Evolutionary conservation across 2,797 vertebrate genomes (phyloP), one percentile per base, ranked within the genome.

Genomic region (Dendrocincla fuliginosa): DNA sequence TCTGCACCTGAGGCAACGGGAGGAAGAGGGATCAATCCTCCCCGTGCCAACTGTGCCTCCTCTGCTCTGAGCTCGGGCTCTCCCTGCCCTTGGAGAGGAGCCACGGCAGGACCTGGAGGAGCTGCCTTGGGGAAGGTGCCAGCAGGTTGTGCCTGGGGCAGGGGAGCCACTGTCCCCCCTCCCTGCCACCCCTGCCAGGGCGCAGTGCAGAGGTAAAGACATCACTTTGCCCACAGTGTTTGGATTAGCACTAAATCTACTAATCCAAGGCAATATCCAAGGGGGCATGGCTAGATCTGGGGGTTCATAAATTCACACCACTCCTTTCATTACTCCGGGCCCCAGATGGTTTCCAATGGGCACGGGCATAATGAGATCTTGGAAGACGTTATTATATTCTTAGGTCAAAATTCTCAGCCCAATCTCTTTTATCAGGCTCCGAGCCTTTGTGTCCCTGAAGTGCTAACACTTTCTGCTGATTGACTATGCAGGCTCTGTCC

Each of bases 341-440:
- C 95, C 95, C 96, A 96, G 97, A 97, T 97, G 97, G 86, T 84
- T 91, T 97, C 74, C 49, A 96, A 94, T 94, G 91, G 93, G 82
- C 84, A 95, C 4, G 59, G 70, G 59, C 69, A 95, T 97, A 97
- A 97, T 97, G 94, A 98, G 92, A 97, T 97, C 93, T 96, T 95
- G 88, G 90, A 97, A 98, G 86, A 96, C 61, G 68, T 97, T 95
- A 97, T 97, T 97, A 96, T 96, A 96, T 93, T 97, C 94, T 97
- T 97, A 95, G 89, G 95, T 97, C 95, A 98, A 96, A 97, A 96
- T 95, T 95, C 93, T 97, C 84, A 95, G 79, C 79, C 92, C 81
- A 96, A 87, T 95, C 89, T 95, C 85, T 93, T 95, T 95, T 69
- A 87, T 89, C 90, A 95, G 83, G 70, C 77, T 95, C 77, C 32